Conservation (phyloP, 1,140 invertebrate genomes). For the Cheumatopsyche charites region DNA sequence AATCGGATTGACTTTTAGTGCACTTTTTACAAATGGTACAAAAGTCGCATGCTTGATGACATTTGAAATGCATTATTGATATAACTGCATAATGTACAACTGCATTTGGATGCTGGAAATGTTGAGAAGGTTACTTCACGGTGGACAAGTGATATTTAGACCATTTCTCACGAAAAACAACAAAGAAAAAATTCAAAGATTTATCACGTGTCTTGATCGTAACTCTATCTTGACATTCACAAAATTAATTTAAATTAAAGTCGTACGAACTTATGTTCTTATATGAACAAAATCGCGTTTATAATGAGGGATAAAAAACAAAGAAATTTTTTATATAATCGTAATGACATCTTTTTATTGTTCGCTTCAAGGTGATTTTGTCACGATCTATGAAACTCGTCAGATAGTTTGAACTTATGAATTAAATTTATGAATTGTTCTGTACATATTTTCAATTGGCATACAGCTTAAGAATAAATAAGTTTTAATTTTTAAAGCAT, state of each 20-base stretch:
- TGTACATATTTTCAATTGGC: too few relatives aligned
- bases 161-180: constrained; percentile 15
- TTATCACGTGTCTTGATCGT: background rate
- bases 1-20: background rate
- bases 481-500: too few relatives aligned
- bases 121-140: background rate
- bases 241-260: background rate
- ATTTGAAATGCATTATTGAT: constrained; percentile 16
- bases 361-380: constrained; percentile 2
- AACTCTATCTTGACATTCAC: too few relatives aligned
- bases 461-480: too few relatives aligned
- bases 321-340: background rate
- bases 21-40: constrained; percentile 14
- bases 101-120: constrained; percentile 8
- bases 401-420: background rate
- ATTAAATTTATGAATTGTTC: background rate
- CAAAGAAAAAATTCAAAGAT: background rate
- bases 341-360: constrained; percentile 6
- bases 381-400: background rate
- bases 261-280: background rate
- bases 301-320: background rate
- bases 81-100: background rate
- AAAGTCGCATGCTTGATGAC: constrained; percentile 3
- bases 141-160: constrained; percentile 9
- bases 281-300: background rate